Evolutionary conservation across 2,797 vertebrate genomes (phyloP).

Genomic region (Hydrocynus forskahlii): DNA sequence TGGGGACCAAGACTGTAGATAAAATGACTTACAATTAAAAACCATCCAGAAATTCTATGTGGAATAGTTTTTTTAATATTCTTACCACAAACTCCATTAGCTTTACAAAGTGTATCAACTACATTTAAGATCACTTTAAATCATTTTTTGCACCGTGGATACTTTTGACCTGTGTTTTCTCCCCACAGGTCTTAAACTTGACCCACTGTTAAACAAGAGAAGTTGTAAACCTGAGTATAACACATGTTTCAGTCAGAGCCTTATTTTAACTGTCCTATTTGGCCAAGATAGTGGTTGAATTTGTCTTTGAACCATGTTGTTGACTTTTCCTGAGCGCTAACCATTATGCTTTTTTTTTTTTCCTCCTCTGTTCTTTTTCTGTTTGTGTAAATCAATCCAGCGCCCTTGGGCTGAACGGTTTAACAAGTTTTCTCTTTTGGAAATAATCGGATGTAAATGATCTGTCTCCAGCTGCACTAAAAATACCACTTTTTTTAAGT

Average conservation of each 20-base stretch:
- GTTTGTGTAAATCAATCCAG: conserved; percentile 34
- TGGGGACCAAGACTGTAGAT: too few species aligned
- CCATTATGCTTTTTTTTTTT: not conserved
- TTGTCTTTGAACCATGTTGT: not conserved
- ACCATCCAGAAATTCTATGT: too few species aligned
- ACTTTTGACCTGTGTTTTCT: not conserved
- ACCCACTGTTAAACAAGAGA: not conserved
- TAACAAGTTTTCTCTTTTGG: conserved; percentile 49
- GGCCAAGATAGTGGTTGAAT: not conserved
- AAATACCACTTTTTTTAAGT: conserved; percentile 66
- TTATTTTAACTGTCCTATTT: not conserved
- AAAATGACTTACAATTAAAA: too few species aligned
- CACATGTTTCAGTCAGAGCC: not conserved
- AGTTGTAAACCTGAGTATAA: not conserved
- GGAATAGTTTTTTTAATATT: too few species aligned
- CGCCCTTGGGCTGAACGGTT: conserved; percentile 26
- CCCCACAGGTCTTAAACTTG: not conserved
- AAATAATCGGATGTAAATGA: conserved; percentile 56
- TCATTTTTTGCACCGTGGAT: too few species aligned
- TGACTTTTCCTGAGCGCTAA: not conserved
- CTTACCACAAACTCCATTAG: too few species aligned
- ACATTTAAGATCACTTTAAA: too few species aligned
- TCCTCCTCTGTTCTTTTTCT: not conserved
- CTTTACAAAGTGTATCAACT: too few species aligned
- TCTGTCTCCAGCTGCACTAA: conserved; percentile 66